Percentiles rank a stretch among this genome's conserved stretches.
These are phyloP conservation scores for Ancistrus triradiatus DNA, from an alignment of 2,113 vertebrate species.

Conservation along the genomic window DNA sequence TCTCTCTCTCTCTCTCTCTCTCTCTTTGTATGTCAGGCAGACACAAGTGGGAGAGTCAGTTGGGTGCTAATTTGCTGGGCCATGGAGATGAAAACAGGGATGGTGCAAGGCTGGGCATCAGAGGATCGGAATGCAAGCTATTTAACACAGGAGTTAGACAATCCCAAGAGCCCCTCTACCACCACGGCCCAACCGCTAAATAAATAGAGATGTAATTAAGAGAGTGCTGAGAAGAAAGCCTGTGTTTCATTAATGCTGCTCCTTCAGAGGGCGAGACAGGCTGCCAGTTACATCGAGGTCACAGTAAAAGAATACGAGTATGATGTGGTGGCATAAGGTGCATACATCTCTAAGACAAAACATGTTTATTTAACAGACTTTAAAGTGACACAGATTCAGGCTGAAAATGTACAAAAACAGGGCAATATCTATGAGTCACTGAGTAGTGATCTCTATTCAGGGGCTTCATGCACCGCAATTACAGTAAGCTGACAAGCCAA, in stretches of 20 bases:
- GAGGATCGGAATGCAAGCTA: conserved; percentile 71
- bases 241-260: conserved; percentile 67
- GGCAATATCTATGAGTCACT: conserved; percentile 26
- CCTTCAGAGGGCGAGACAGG: conserved; percentile 24
- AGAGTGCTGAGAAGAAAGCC: conserved; percentile 65
- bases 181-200: conserved; percentile 66
- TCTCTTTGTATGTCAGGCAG: not conserved
- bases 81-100: conserved; percentile 64
- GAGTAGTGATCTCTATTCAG: conserved; percentile 10
- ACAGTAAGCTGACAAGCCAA: conserved; percentile 26
- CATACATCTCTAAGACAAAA: conserved; percentile 13
- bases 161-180: conserved; percentile 69
- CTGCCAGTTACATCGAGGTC: conserved; percentile 4
- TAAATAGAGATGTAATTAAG: conserved; percentile 84
- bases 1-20: too few species aligned
- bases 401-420: conserved; percentile 14
- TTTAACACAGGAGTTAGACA: conserved; percentile 76
- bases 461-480: conserved; percentile 12
- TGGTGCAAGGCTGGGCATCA: conserved; percentile 69
- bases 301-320: conserved; percentile 10
- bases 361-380: conserved; percentile 21
- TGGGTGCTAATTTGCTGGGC: conserved; percentile 63
- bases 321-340: conserved; percentile 24
- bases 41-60: conserved; percentile 45
- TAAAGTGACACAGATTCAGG: conserved; percentile 10